These are phyloP conservation scores for Lycocorax pyrrhopterus DNA, from an alignment of 2,113 vertebrate species.

Conservation along the genomic window DNA sequence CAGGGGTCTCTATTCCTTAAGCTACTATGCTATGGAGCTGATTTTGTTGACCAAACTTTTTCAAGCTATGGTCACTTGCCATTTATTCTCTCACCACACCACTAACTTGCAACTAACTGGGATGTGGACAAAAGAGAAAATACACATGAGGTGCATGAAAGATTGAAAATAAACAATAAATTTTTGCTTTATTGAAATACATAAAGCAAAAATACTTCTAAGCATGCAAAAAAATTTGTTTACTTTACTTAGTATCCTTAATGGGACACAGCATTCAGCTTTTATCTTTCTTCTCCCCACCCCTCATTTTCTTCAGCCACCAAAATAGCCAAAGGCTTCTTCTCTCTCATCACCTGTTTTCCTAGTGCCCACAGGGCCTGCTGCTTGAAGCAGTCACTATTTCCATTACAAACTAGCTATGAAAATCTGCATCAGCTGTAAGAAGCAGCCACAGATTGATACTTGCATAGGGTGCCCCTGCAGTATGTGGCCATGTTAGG, in stretches of 20 bases:
- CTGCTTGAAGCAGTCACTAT: not conserved
- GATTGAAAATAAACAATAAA: not conserved
- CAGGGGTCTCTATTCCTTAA: not conserved
- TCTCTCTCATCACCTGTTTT: not conserved
- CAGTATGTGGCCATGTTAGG: not conserved
- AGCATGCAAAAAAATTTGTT: not conserved
- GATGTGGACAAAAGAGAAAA: not conserved
- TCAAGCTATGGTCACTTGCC: not conserved
- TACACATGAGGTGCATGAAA: not conserved
- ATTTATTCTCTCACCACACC: not conserved
- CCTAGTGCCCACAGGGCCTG: not conserved
- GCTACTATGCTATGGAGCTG: not conserved
- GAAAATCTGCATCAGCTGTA: not conserved
- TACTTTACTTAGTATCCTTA: not conserved
- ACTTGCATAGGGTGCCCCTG: not conserved
- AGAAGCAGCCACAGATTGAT: not conserved
- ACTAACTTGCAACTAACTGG: not conserved
- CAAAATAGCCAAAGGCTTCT: not conserved
- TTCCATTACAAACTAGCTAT: not conserved
- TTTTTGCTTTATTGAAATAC: no score
- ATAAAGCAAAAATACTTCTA: not conserved
- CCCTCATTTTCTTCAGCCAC: not conserved
- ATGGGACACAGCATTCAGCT: accelerated
- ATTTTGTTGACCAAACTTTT: not conserved
- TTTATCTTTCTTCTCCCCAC: not conserved